Conservation (phyloP, 2,113 vertebrate species). For the Cinclus mexicanus region DNA sequence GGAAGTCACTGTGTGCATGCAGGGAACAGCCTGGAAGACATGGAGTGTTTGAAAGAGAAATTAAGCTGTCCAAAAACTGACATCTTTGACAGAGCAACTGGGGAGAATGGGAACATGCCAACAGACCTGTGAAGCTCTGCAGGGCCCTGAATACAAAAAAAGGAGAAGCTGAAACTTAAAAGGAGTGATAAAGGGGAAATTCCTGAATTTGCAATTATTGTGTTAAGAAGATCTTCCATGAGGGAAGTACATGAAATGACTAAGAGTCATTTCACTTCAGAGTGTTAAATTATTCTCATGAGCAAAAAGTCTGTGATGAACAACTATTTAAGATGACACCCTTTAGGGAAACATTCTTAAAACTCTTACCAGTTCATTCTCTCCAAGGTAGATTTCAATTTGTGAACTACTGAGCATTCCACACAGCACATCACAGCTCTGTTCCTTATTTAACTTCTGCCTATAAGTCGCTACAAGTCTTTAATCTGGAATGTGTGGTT, state of each 20-base stretch:
- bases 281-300: not conserved
- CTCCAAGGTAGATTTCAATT: not conserved
- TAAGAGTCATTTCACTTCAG: not conserved
- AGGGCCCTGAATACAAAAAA: not conserved
- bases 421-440: not conserved
- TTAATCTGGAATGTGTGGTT: not conserved
- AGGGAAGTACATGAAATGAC: not conserved
- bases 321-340: not conserved
- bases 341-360: not conserved
- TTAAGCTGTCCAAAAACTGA: not conserved
- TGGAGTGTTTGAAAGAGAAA: not conserved
- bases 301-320: not conserved
- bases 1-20: not conserved
- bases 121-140: not conserved
- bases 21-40: not conserved
- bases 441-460: not conserved
- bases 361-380: not conserved
- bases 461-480: not conserved
- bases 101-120: not conserved
- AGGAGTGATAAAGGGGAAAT: not conserved
- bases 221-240: not conserved
- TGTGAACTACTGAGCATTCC: not conserved
- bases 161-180: not conserved
- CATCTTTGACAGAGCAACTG: not conserved
- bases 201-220: not conserved